Conservation (phyloP, 2,888 invertebrate species). For the Patella caerulea region DNA sequence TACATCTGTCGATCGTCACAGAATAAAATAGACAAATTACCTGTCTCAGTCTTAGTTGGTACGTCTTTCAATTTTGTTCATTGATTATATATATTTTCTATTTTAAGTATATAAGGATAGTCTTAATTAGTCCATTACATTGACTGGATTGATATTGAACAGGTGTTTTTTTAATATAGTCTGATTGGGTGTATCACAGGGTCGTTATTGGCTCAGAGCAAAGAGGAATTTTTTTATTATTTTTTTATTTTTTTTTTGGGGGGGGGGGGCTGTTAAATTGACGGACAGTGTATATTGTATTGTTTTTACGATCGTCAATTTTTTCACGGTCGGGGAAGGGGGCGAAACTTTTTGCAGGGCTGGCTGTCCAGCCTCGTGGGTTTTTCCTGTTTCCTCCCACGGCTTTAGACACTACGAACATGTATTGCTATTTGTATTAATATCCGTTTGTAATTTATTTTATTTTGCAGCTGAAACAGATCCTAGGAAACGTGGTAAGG, state of each 20-base stretch:
- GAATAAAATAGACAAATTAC: slow-evolving; percentile 3
- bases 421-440: neutral
- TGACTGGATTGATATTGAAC: neutral
- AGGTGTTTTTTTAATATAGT: neutral
- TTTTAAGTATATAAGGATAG: no score
- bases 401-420: neutral
- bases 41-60: neutral
- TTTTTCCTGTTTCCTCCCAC: no score
- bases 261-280: no score
- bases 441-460: neutral
- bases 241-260: no score
- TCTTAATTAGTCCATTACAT: no score
- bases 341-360: no score
- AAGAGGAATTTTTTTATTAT: no score
- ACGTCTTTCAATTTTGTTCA: neutral
- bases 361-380: no score
- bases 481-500: neutral
- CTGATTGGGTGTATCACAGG: neutral
- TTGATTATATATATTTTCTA: neutral
- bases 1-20: slow-evolving; percentile 5
- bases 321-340: no score
- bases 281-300: no score
- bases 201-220: no score
- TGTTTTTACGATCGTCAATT: no score
- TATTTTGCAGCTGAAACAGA: neutral